Percentiles rank a stretch among this genome's conserved stretches.
Evolutionary conservation across 2,797 vertebrate species (phyloP).

Genomic region (Danio tinwini): DNA sequence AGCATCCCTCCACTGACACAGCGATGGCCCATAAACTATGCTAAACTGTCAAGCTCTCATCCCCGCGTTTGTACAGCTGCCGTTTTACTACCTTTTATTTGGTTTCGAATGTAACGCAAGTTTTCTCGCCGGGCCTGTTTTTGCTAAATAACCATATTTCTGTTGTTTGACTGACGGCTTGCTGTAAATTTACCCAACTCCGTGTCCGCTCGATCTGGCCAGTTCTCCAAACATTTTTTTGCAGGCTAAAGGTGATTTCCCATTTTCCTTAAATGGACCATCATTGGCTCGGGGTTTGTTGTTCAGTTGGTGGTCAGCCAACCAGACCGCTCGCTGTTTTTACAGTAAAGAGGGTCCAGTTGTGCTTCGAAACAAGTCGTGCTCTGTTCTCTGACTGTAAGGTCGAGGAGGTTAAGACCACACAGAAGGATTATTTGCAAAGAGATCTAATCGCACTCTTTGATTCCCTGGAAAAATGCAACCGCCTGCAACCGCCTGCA

Average conservation of each 20-base stretch:
- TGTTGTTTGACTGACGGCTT: conserved; percentile 36
- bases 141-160: conserved; percentile 28
- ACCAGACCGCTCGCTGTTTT: conserved; percentile 37
- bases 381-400: conserved; percentile 38
- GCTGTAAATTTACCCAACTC: conserved; percentile 23
- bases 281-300: conserved; percentile 37
- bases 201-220: conserved; percentile 29
- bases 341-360: conserved; percentile 24
- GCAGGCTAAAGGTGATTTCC: conserved; percentile 51
- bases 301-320: conserved; percentile 48
- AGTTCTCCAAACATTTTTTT: conserved; percentile 32
- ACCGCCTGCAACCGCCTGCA: too few relatives aligned
- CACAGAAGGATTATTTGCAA: conserved; percentile 31
- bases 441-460: conserved; percentile 30
- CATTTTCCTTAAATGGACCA: conserved; percentile 38
- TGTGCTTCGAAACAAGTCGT: conserved; percentile 30
- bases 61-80: conserved; percentile 56
- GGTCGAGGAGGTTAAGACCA: conserved; percentile 39
- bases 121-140: conserved; percentile 9
- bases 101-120: conserved; percentile 23
- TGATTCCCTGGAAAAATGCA: conserved; percentile 17
- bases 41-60: conserved; percentile 47
- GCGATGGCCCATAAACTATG: conserved; percentile 51
- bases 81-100: conserved; percentile 32
- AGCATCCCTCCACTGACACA: conserved; percentile 48